Evolutionary conservation across 2,113 vertebrate species (phyloP).

Genomic region (Chionodraco myersi): DNA sequence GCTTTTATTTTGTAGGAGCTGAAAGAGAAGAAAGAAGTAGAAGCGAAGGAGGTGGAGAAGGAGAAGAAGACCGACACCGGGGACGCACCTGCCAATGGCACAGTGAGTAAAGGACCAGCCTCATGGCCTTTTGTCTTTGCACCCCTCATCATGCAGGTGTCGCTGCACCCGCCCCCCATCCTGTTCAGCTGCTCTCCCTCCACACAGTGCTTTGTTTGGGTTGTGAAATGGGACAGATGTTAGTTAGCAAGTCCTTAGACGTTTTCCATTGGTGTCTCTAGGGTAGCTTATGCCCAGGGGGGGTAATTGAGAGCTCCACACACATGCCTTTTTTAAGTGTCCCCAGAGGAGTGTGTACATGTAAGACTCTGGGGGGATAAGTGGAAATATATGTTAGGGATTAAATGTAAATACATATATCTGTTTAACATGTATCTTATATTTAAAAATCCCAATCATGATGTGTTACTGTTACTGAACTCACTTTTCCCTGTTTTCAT

Average conservation of each 20-base stretch:
- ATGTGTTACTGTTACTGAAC: background rate
- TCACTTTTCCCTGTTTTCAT: constrained; percentile 12
- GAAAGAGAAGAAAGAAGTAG: constrained; percentile 87
- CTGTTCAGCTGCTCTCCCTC: constrained; percentile 65
- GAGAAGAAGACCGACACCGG: constrained; percentile 74
- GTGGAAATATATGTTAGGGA: constrained; percentile 29
- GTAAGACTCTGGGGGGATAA: constrained; percentile 27
- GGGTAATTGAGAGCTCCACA: constrained; percentile 23
- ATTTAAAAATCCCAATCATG: background rate
- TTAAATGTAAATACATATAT: background rate
- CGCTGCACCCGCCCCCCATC: constrained; percentile 66
- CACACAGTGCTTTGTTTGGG: constrained; percentile 80
- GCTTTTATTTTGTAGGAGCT: constrained; percentile 82
- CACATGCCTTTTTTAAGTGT: constrained; percentile 32
- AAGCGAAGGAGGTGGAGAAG: constrained; percentile 67
- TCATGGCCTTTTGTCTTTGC: constrained; percentile 83
- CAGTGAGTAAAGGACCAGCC: constrained; percentile 81
- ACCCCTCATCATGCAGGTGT: constrained; percentile 82
- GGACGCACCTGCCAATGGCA: constrained; percentile 87
- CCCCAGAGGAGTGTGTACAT: constrained; percentile 30
- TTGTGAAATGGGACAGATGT: constrained; percentile 84
- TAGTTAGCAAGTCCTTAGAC: constrained; percentile 45
- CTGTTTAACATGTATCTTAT: background rate
- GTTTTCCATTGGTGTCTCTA: constrained; percentile 42
- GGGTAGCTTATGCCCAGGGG: constrained; percentile 60